Conservation (phyloP, 2,888 invertebrate species). For the Tridacna crocea region DNA sequence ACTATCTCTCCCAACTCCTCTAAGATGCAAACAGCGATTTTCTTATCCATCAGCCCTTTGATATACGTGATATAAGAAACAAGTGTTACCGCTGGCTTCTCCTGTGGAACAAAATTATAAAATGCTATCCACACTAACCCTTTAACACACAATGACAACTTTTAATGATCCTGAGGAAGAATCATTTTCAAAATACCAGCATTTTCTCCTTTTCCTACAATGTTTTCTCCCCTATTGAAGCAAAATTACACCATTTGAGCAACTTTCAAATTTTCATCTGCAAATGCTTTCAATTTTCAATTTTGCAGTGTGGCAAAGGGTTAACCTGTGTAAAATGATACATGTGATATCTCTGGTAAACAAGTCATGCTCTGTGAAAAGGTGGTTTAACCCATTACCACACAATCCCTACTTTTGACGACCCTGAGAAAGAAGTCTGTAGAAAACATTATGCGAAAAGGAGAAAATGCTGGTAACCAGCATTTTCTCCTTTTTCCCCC, state of each 20-base stretch:
- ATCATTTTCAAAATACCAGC: no score
- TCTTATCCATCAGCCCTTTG: constrained; percentile 72
- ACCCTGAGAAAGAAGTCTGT: neutral
- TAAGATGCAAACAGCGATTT: constrained; percentile 72
- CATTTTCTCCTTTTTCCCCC: neutral
- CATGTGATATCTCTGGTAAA: no score
- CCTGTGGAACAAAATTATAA: constrained; percentile 57
- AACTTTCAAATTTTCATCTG: no score
- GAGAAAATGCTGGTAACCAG: constrained; percentile 14
- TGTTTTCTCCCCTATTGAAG: no score
- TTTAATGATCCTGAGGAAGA: no score
- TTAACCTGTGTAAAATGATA: no score
- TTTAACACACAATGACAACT: neutral
- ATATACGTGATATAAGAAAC: constrained; percentile 79
- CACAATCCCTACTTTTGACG: neutral
- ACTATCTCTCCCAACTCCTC: constrained; percentile 72
- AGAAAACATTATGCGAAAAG: neutral
- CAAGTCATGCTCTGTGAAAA: neutral
- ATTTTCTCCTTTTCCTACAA: no score
- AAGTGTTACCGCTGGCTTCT: constrained; percentile 70
- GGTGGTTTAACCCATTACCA: neutral
- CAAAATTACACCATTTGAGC: no score
- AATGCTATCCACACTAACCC: neutral
- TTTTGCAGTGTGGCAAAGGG: no score
- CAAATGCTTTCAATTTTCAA: neutral